phyloP scores from a whole-genome alignment of 2,888 invertebrate genomes.

The Gryllus longicercus region DNA sequence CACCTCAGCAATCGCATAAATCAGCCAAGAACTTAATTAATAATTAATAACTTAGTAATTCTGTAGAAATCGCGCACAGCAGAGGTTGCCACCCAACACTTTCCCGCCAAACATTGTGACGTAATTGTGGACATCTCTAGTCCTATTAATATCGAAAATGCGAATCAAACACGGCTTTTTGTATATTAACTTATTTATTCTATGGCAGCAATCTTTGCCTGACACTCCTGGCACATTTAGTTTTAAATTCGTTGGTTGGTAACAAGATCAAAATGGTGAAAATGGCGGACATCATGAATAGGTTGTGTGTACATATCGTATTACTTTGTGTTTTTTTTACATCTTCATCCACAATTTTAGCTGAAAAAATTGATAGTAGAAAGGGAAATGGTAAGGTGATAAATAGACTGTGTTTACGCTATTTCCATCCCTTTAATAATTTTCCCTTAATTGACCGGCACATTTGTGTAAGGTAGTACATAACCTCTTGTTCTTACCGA shows the following conservation, averaged over 20 bases:
- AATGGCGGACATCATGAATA: conserved; percentile 3
- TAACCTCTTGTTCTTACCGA: background rate
- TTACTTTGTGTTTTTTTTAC: background rate
- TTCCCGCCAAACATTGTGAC: too few relatives aligned
- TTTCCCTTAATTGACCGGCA: background rate
- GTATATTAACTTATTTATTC: too few relatives aligned
- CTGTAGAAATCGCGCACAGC: too few relatives aligned
- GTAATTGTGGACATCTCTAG: too few relatives aligned
- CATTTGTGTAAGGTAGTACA: background rate
- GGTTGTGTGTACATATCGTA: background rate
- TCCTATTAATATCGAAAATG: too few relatives aligned
- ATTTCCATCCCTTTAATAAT: background rate
- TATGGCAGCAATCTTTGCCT: too few relatives aligned
- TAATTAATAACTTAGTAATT: too few relatives aligned
- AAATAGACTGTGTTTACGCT: background rate
- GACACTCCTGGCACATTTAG: background rate
- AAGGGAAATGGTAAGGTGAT: background rate
- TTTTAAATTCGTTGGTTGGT: background rate
- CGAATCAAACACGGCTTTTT: too few relatives aligned
- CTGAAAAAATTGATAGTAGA: background rate
- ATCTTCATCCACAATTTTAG: background rate
- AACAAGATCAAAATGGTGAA: background rate
- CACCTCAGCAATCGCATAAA: too few relatives aligned
- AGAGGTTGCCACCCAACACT: too few relatives aligned
- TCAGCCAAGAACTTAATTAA: too few relatives aligned